Percentiles rank a stretch among this genome's conserved stretches.
These are phyloP conservation scores for Petromus typicus DNA, from an alignment of 2,113 vertebrate species.

Conservation along the genomic window DNA sequence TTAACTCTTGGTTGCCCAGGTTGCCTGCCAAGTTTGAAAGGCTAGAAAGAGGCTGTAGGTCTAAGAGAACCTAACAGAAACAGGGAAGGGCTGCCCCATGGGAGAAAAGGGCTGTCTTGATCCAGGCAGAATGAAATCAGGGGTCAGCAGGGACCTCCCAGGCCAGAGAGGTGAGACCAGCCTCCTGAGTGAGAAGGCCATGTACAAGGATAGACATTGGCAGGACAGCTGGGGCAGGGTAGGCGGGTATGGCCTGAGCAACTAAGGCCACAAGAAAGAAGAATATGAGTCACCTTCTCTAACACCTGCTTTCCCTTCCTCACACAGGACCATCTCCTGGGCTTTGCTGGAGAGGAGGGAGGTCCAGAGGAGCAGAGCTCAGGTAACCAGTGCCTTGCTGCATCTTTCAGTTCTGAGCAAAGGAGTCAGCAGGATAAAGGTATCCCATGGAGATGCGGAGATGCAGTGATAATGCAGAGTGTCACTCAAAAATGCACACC, in stretches of 20 bases:
- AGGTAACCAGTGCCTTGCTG: background rate
- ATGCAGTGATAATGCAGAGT: background rate
- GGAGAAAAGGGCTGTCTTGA: background rate
- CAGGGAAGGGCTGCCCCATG: background rate
- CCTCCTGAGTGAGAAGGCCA: background rate
- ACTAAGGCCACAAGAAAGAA: background rate
- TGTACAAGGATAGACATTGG: rapidly evolving
- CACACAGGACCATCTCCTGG: background rate
- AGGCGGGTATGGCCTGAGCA: background rate
- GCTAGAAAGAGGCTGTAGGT: background rate
- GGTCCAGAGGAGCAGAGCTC: background rate
- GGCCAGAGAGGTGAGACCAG: background rate
- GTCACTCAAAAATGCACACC: background rate
- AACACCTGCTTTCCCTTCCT: background rate
- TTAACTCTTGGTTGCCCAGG: background rate
- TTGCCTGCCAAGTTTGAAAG: background rate
- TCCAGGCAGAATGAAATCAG: background rate
- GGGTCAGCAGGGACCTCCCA: background rate
- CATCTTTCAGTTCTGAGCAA: background rate
- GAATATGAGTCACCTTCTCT: background rate
- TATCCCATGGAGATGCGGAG: background rate
- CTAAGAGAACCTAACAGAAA: background rate
- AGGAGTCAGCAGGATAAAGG: background rate
- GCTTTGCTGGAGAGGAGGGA: background rate
- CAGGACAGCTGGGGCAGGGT: background rate